Conservation (phyloP, 2,113 vertebrate species). For the Danionella cerebrum region DNA sequence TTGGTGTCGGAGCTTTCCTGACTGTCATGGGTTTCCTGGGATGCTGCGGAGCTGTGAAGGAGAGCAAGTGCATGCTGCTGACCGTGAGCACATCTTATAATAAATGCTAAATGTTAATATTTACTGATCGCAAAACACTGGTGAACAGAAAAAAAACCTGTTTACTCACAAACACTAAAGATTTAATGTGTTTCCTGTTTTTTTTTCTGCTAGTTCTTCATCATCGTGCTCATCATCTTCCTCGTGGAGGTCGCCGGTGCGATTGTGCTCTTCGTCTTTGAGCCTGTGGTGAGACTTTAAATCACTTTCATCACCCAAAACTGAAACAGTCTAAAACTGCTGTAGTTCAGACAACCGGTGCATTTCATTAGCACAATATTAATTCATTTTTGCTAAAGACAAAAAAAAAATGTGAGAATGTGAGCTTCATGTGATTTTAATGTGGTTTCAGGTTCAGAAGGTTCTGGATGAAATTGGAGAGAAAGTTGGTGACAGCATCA, state of each 20-base stretch:
- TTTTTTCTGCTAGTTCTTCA: slow-evolving; percentile 24
- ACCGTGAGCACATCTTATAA: slow-evolving; percentile 42
- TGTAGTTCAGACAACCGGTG: too few relatives aligned
- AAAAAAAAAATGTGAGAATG: too few relatives aligned
- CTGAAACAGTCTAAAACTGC: neutral
- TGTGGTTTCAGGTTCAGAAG: slow-evolving; percentile 34
- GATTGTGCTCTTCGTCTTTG: slow-evolving; percentile 19
- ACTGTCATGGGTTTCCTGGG: slow-evolving; percentile 55
- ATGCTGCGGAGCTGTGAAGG: slow-evolving; percentile 54
- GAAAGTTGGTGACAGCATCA: slow-evolving; percentile 29
- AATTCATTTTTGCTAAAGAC: too few relatives aligned
- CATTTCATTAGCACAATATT: too few relatives aligned
- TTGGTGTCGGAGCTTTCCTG: slow-evolving; percentile 46
- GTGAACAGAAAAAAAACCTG: too few relatives aligned
- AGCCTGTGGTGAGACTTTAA: slow-evolving; percentile 24
- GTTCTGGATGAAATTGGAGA: slow-evolving; percentile 31
- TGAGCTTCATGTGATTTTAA: neutral
- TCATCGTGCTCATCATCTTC: slow-evolving; percentile 36
- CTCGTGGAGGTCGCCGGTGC: slow-evolving; percentile 32
- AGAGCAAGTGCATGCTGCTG: slow-evolving; percentile 55
- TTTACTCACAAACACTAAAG: too few relatives aligned
- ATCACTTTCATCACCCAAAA: neutral
- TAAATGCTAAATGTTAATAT: too few relatives aligned
- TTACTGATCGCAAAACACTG: too few relatives aligned
- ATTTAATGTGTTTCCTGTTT: neutral